Conservation (phyloP, 2,888 invertebrate species). For the Tanytarsus gracilentus region DNA sequence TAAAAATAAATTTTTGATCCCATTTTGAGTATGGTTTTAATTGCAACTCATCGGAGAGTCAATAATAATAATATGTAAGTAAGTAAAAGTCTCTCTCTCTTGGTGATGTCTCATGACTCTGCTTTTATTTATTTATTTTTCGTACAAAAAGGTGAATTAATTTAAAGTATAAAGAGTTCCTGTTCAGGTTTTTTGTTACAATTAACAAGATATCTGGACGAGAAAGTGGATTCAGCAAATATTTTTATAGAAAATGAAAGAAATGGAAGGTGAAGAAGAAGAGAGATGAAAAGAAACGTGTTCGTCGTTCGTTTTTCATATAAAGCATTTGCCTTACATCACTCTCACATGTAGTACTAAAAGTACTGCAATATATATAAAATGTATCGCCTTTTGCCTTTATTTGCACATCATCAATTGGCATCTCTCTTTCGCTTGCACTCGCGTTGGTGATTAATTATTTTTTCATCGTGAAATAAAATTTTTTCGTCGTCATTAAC, state of each 20-base stretch:
- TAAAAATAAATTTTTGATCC: not conserved
- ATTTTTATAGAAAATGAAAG: slow-evolving; percentile 29
- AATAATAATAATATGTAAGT: not conserved
- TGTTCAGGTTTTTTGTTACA: slow-evolving; percentile 28
- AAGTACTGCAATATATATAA: no score
- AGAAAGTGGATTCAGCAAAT: slow-evolving; percentile 29
- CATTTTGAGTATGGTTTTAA: not conserved
- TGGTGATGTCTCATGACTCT: no score
- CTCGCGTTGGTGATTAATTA: no score
- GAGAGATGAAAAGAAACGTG: not conserved
- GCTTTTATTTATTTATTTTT: no score
- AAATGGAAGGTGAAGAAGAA: slow-evolving; percentile 27
- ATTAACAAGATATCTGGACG: slow-evolving; percentile 29
- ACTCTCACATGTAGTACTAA: slow-evolving; percentile 3
- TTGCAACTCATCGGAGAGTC: not conserved
- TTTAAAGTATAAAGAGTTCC: slow-evolving; percentile 27
- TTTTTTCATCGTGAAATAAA: no score
- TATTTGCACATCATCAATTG: no score
- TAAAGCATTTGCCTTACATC: slow-evolving; percentile 27
- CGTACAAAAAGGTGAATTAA: slow-evolving; percentile 26
- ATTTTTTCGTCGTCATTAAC: no score
- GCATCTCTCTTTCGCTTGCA: no score
- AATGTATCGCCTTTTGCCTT: no score
- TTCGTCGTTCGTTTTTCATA: slow-evolving; percentile 26
- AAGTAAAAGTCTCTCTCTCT: slow-evolving; percentile 13